A percentile compares a stretch with the other conserved stretches of the same genome.
These are phyloP conservation scores for Myathropa florea DNA, from an alignment of 2,888 invertebrate genomes.

Conservation along the genomic window DNA sequence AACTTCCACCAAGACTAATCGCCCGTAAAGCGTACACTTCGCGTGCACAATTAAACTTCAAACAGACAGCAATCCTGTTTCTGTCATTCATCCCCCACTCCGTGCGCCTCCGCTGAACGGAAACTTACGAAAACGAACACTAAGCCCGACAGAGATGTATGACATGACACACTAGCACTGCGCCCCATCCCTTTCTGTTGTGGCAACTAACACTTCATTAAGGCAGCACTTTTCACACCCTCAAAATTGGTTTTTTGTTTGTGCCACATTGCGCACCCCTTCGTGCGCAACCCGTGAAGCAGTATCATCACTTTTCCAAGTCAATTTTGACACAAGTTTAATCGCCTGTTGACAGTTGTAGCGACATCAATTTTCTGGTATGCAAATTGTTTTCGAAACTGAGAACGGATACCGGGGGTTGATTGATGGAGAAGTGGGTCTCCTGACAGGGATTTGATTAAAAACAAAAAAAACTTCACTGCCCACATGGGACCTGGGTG, in stretches of 20 bases:
- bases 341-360: conserved; percentile 70
- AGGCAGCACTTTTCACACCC: conserved; percentile 69
- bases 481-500: conserved; percentile 64
- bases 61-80: conserved; percentile 30
- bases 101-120: conserved; percentile 11
- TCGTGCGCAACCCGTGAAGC: background rate
- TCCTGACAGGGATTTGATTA: conserved; percentile 64
- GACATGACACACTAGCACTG: conserved; percentile 48
- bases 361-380: conserved; percentile 69
- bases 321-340: conserved; percentile 69
- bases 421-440: conserved; percentile 60
- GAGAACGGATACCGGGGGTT: conserved; percentile 22
- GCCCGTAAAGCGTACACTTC: background rate
- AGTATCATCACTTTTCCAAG: conserved; percentile 62
- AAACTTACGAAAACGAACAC: conserved; percentile 63
- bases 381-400: conserved; percentile 67
- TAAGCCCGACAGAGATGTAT: conserved; percentile 67
- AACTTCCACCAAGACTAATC: conserved; percentile 20
- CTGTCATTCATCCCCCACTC: conserved; percentile 31
- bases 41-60: conserved; percentile 34
- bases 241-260: conserved; percentile 53
- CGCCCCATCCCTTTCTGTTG: conserved; percentile 17
- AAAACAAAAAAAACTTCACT: conserved; percentile 44
- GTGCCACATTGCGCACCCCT: background rate
- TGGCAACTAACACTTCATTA: conserved; percentile 69